Conservation (phyloP, 2,888 invertebrate genomes). For the Heliconius charithonia region DNA sequence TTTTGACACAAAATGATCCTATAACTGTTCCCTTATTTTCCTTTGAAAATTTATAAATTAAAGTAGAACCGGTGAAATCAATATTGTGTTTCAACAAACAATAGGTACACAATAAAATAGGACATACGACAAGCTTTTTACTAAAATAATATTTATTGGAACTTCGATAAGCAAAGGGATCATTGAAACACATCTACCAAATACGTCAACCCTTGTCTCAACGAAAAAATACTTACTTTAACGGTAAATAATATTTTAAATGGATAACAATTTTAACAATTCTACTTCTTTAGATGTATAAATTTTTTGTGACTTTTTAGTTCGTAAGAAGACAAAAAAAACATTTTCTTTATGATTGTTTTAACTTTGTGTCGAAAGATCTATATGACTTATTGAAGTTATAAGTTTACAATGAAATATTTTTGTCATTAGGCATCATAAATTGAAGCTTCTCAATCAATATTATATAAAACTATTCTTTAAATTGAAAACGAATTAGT, state of each 20-base stretch:
- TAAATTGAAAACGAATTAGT: too few relatives aligned
- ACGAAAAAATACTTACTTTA: conserved; percentile 18
- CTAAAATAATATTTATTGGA: conserved; percentile 31
- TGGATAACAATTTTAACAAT: conserved; percentile 34
- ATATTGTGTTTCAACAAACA: neutral
- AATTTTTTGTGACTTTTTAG: neutral
- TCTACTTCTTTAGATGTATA: neutral
- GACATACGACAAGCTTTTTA: conserved; percentile 11
- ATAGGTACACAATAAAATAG: conserved; percentile 11
- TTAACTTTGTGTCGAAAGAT: neutral
- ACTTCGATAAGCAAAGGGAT: conserved; percentile 34
- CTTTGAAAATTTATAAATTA: too few relatives aligned
- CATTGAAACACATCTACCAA: conserved; percentile 44
- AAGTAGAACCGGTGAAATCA: too few relatives aligned
- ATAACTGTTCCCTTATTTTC: too few relatives aligned
- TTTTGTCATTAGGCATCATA: neutral
- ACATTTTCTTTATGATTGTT: neutral
- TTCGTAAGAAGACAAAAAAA: neutral
- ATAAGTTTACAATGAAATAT: neutral
- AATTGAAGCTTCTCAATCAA: neutral
- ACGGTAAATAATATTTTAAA: conserved; percentile 40
- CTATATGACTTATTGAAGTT: conserved; percentile 6
- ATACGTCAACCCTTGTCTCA: conserved; percentile 49
- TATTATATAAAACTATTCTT: too few relatives aligned
- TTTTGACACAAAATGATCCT: too few relatives aligned